A percentile compares a stretch with the other conserved stretches of the same genome.
Evolutionary conservation across 2,888 invertebrate species (phyloP).

Genomic region (Ferdinandea cuprea): DNA sequence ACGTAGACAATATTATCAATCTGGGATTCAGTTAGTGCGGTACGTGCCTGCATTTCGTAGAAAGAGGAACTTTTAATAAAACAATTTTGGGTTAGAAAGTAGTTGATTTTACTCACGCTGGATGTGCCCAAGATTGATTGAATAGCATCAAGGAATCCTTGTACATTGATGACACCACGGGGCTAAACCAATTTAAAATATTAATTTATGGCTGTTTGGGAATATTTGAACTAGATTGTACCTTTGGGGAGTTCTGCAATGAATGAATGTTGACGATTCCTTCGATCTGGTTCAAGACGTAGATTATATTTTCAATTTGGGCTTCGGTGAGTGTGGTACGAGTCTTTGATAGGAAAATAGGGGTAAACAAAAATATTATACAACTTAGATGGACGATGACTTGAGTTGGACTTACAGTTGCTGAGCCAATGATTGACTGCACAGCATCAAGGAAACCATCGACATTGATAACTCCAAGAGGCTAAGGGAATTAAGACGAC

Average conservation of each 20-base stretch:
- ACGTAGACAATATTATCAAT: conserved; percentile 6
- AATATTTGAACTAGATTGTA: background rate
- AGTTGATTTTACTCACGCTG: too few relatives aligned
- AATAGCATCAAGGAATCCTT: too few relatives aligned
- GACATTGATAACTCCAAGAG: too few relatives aligned
- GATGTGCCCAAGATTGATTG: too few relatives aligned
- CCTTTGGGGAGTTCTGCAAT: background rate
- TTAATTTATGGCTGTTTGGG: too few relatives aligned
- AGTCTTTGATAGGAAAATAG: background rate
- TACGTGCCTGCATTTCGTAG: background rate
- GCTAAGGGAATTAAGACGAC: too few relatives aligned
- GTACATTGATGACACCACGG: too few relatives aligned
- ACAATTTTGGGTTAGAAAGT: background rate
- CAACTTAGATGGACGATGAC: too few relatives aligned
- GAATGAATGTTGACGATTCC: conserved; percentile 38
- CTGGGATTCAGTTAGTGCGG: conserved; percentile 5
- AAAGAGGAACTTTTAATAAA: background rate
- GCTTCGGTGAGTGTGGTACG: conserved; percentile 1
- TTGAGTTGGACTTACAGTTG: too few relatives aligned
- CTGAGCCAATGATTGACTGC: too few relatives aligned
- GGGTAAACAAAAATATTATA: background rate
- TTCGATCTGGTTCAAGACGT: conserved; percentile 5
- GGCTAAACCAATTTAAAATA: too few relatives aligned
- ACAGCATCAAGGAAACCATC: too few relatives aligned
- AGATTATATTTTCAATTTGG: conserved; percentile 18